phyloP scores from a whole-genome alignment of 2,797 vertebrate genomes.

The Numenius phaeopus region DNA sequence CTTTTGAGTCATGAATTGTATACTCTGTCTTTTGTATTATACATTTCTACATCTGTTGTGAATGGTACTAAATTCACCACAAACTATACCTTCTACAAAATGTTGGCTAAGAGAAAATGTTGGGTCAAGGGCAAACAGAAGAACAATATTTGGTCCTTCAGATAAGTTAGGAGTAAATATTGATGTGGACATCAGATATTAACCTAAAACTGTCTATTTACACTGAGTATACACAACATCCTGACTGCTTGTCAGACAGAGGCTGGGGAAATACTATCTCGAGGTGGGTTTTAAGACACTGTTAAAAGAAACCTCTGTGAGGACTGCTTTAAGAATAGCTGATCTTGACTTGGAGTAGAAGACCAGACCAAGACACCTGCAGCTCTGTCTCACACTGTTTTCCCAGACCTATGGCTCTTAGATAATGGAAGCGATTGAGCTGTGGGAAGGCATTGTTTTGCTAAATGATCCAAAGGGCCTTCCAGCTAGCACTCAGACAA shows the following conservation, averaged over 20 bases:
- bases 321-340: neutral
- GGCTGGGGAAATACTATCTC: neutral
- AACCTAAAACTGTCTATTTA: neutral
- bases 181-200: neutral
- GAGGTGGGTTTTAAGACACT: rapidly evolving
- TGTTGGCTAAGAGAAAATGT: neutral
- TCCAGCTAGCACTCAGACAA: neutral
- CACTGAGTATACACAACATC: neutral
- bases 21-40: neutral
- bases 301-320: neutral
- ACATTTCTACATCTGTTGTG: neutral
- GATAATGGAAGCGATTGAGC: neutral
- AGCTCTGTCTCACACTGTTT: rapidly evolving
- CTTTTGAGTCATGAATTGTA: neutral
- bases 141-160: neutral
- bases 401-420: neutral
- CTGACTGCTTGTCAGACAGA: neutral
- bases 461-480: neutral
- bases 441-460: neutral
- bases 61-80: neutral
- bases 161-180: neutral
- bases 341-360: neutral
- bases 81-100: neutral
- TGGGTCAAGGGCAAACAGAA: neutral
- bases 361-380: neutral